Conservation (phyloP, 2,888 invertebrate genomes). For the Drosophila robusta region DNA sequence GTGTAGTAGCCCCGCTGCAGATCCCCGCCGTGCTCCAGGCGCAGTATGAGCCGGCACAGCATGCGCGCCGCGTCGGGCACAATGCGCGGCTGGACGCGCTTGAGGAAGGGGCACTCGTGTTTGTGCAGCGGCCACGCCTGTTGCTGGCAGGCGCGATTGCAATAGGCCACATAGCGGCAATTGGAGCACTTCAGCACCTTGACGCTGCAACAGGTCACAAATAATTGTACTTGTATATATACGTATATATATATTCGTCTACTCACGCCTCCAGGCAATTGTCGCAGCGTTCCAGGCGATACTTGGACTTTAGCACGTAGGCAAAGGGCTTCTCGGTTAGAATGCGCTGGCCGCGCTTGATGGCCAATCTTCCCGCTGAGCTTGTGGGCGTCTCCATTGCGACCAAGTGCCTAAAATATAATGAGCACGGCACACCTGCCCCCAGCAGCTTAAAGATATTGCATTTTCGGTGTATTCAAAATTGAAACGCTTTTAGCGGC, state of each 20-base stretch:
- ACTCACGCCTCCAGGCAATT: constrained; percentile 90
- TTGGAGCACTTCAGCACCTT: constrained; percentile 92
- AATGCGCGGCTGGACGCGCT: constrained; percentile 89
- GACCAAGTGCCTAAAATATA: constrained; percentile 9
- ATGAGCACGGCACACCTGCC: constrained; percentile 36
- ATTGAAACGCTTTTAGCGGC: constrained; percentile 66
- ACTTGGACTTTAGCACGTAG: constrained; percentile 89
- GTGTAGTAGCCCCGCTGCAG: constrained; percentile 89
- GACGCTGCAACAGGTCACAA: constrained; percentile 85
- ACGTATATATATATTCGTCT: too few species aligned
- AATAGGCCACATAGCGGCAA: constrained; percentile 94
- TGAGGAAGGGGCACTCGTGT: constrained; percentile 92
- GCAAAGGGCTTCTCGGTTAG: constrained; percentile 91
- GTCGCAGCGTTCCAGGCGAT: constrained; percentile 90
- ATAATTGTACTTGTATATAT: neutral
- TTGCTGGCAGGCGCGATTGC: constrained; percentile 92
- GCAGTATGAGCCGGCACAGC: constrained; percentile 90
- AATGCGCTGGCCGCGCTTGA: constrained; percentile 88
- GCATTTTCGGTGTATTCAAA: constrained; percentile 63
- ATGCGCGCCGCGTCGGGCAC: constrained; percentile 94
- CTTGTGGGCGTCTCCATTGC: constrained; percentile 33
- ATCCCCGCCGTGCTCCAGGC: constrained; percentile 88
- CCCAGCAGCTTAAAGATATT: constrained; percentile 41
- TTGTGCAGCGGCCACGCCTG: constrained; percentile 93
- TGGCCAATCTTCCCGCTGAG: constrained; percentile 4